Base-by-base conservation (phyloP, 2,113 vertebrate species). In the Thymallus thymallus region DNA sequence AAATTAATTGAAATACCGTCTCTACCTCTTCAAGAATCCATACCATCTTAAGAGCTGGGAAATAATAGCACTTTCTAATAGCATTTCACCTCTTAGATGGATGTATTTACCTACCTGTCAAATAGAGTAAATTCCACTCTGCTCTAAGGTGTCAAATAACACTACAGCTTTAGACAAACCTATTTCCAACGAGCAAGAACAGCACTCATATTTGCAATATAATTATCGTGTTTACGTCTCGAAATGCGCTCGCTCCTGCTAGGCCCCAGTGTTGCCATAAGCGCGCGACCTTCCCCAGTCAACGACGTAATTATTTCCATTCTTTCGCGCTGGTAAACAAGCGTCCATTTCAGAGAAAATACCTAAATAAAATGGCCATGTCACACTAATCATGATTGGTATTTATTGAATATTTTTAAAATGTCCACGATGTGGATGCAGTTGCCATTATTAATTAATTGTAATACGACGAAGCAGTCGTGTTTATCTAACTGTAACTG, bases 211-310 rank as follows among this genome's bases (percentile, higher is more conserved):
- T 41, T 41, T 71, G 18, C 9, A 18, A 68, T 22, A 12, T 14
- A 23, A 23, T 68, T 68, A 16, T 67, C 80, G 41, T 82, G 83
- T 87, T 88, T 87, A 84, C 78, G 46, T 88, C 83, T 82, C 23
- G 66, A 48, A 56, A 71, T 61, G 75, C 80, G 23, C 29, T 20
- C 24, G 46, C 56, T 56, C 45, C 56, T 74, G 63, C 84, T 85
- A 89, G 88, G 90, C 89, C 90, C 67, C 79, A 79, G 35, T 86
- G 82, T 79, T 85, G 78, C 75, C 76, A 82, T 73, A 10, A 41
- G n/a, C 80, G 68, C 68, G 75, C 79, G 55, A 80, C 67, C 76
- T 72, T 80, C 68, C 76, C 82, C 9, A 41, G 35, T 22, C n/a
- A 65, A 76, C 74, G 65, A 69, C 74, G 55, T 68, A n/a, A 58